phyloP scores from a whole-genome alignment of 2,113 vertebrate genomes.

The Albula goreensis region DNA sequence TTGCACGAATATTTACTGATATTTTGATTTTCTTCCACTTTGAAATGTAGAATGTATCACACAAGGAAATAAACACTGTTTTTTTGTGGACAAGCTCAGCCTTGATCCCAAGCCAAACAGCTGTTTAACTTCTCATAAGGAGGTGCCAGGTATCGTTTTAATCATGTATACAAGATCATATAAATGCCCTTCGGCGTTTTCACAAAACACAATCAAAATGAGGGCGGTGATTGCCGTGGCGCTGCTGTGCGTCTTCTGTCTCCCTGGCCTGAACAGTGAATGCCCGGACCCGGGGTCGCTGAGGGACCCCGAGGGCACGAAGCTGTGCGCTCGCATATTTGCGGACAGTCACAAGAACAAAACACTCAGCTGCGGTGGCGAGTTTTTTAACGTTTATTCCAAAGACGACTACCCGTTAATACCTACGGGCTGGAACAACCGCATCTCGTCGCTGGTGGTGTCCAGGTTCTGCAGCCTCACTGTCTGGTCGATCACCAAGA shows the following conservation, averaged over 20 bases:
- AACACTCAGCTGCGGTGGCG: slow-evolving; percentile 62
- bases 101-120: neutral
- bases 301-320: slow-evolving; percentile 25
- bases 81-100: neutral
- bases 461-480: slow-evolving; percentile 57
- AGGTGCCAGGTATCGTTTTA: neutral
- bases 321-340: slow-evolving; percentile 64
- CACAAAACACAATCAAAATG: neutral
- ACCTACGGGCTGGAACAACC: slow-evolving; percentile 39
- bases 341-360: slow-evolving; percentile 65
- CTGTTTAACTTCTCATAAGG: neutral
- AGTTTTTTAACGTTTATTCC: slow-evolving; percentile 13
- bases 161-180: neutral
- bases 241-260: slow-evolving; percentile 37
- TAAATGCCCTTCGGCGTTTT: neutral
- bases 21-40: no score
- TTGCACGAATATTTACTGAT: no score
- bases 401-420: slow-evolving; percentile 62
- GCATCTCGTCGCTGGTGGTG: slow-evolving; percentile 72
- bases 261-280: slow-evolving; percentile 30
- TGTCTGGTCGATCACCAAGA: slow-evolving; percentile 60
- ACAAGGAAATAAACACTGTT: neutral
- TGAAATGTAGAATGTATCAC: no score
- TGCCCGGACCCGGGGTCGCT: slow-evolving; percentile 54
- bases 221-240: slow-evolving; percentile 6